Base-by-base conservation (phyloP, 2,797 vertebrate species). In the Chromobotia macracanthus region DNA sequence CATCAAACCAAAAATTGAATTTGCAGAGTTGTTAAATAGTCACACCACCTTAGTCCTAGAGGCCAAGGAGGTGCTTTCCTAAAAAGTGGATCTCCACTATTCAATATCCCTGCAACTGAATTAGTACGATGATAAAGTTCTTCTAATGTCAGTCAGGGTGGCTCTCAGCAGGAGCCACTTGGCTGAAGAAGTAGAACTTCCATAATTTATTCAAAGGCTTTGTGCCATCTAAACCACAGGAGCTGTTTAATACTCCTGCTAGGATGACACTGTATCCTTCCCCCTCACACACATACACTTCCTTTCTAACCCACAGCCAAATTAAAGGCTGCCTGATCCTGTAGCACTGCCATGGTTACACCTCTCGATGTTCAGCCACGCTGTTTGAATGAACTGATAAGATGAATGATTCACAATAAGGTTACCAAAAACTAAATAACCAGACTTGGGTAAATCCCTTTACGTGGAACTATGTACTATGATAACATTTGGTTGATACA, bases 151-250 rank as follows among this genome's bases (percentile, higher is more conserved):
- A 18, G 74, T 68, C 35, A 58, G 16, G 35, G 23, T 19, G 41
- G 65, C 60, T 19, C 67, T 63, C 71, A 46, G 69, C 64, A 46
- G 44, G 70, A 61, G 83, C 77, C 67, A 81, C 81, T 73, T 81
- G 82, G 77, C 73, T 70, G 53, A 78, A 83, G 81, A 86, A 83
- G 55, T 81, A 86, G 81, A 77, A 81, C 86, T 84, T 82, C 77
- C 82, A 89, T 89, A 69, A 89, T 88, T 89, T 85, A 89, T 89
- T 89, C 78, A 89, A 77, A 67, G 82, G 13, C n/a, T 79, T 50
- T 64, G 82, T 28, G 67, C 80, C 31, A 53, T 60, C 69, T 56
- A 77, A 81, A 80, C 70, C 70, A 79, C 48, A 48, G 64, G 81
- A 80, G 81, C 77, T 56, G 75, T 28, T 31, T 66, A 23, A 68